phyloP scores from a whole-genome alignment of 2,888 invertebrate genomes.

The Labia minor region DNA sequence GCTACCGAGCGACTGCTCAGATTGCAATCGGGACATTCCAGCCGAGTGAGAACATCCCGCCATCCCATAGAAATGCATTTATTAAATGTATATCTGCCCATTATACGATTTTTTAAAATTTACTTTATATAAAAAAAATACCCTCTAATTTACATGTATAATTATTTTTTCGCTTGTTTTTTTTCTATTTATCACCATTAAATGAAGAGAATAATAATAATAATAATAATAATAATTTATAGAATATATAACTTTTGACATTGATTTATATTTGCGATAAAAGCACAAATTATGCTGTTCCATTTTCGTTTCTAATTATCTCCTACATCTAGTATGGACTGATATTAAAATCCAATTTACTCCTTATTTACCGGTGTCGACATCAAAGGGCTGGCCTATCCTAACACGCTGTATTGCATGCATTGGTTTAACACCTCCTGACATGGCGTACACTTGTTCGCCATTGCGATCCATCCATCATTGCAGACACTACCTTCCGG shows the following conservation, averaged over 20 bases:
- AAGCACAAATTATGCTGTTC: slow-evolving; percentile 4
- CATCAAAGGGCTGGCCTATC: slow-evolving; percentile 1
- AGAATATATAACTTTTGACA: not conserved
- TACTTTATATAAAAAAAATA: not conserved
- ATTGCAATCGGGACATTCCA: not conserved
- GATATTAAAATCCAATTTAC: slow-evolving; percentile 13
- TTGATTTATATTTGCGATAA: slow-evolving; percentile 5
- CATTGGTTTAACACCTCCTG: slow-evolving; percentile 7
- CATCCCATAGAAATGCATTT: not conserved
- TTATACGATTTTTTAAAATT: not conserved
- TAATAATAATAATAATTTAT: no score
- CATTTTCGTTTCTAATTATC: slow-evolving; percentile 13
- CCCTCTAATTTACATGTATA: not conserved
- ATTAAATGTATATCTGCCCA: not conserved
- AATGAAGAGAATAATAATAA: not conserved
- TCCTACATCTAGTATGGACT: not conserved
- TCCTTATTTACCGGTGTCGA: slow-evolving; percentile 13
- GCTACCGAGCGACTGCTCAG: not conserved
- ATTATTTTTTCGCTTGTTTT: not conserved
- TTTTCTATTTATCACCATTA: not conserved
- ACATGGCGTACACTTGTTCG: slow-evolving; percentile 6
- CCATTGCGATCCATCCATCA: slow-evolving; percentile 1
- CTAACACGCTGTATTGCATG: slow-evolving; percentile 4
- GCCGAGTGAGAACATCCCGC: not conserved
- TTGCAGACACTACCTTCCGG: not conserved